Evolutionary conservation across 1,140 invertebrate species (phyloP), one percentile per base, ranked within the genome.

Genomic region (Maconellicoccus hirsutus): DNA sequence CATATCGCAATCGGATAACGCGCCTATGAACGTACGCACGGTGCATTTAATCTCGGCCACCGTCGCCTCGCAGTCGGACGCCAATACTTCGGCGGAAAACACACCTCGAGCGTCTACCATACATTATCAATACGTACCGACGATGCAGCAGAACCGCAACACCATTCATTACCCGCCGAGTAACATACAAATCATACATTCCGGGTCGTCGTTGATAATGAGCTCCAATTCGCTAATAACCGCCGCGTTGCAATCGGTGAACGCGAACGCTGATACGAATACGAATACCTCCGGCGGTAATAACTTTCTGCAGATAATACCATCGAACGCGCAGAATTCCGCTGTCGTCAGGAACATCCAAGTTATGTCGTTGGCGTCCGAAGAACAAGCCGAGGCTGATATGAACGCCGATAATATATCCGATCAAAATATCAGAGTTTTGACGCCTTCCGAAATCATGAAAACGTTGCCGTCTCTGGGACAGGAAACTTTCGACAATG

Each of bases 391-490:
- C 70, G 52, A 74, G 42, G 78, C 79, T 79, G 79, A 79, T 76
- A 78, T 78, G 76, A 76, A 70, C 70, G 63, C 72, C 70, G 59
- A 71, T 71, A 75, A 70, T 70, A 72, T 80, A 76, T 79, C 80
- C 78, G 88, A 90, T 81, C 87, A 88, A 80, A 88, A 90, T 81
- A 91, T 91, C 81, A 86, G 89, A 80, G 89, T 90, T 80, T 85
- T 91, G 79, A 91, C 89, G 77, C 89, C 89, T 75, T 90, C 88
- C 75, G 89, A 91, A 85, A 91, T 91, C 79, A 91, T 91, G 89
- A 86, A 87, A 82, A 91, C 89, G 78, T 86, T 90, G 80, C 89
- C 89, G 78, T 89, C 87, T 79, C 85, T 91, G 79, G 82, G 81
- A 81, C 86, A 87, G 83, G 86, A 87, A 82, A 82, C 82, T 79